Evolutionary conservation across 2,797 vertebrate genomes (phyloP).

Genomic region (Oryzias sinensis): DNA sequence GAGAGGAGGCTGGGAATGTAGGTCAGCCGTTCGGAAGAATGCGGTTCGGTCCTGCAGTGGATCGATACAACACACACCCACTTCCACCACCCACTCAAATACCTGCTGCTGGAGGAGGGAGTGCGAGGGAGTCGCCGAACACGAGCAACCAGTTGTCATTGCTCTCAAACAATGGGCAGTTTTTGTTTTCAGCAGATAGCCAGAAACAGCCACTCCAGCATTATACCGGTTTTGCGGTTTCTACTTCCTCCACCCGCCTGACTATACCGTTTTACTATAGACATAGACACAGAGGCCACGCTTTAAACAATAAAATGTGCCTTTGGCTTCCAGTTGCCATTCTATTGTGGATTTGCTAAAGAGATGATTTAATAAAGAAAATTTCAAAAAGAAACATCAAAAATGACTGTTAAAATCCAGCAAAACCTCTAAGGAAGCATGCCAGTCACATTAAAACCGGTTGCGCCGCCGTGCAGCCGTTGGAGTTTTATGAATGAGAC

Average conservation of each 20-base stretch:
- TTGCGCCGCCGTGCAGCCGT: constrained; percentile 40
- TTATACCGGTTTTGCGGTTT: no score
- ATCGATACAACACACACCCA: constrained; percentile 47
- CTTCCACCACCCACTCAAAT: constrained; percentile 1
- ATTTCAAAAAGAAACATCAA: constrained; percentile 4
- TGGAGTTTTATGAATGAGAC: constrained; percentile 66
- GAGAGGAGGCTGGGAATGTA: constrained; percentile 58
- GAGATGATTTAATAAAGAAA: no score
- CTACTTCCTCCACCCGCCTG: no score
- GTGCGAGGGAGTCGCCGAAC: constrained; percentile 11
- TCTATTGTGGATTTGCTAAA: no score
- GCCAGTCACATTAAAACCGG: constrained; percentile 29
- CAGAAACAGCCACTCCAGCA: constrained; percentile 15
- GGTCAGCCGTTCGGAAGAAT: constrained; percentile 60
- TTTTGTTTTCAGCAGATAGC: neutral
- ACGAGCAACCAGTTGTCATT: constrained; percentile 42
- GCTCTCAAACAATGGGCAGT: constrained; percentile 43
- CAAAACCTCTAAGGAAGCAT: neutral
- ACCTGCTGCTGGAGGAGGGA: neutral
- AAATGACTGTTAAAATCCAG: constrained; percentile 6
- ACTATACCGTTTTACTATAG: no score
- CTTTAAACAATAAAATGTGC: no score
- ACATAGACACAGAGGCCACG: no score
- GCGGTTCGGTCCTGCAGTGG: constrained; percentile 54
- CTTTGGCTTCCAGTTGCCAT: no score